These are phyloP conservation scores for Cynocephalus volans DNA, from an alignment of 2,113 vertebrate genomes.

Conservation along the genomic window DNA sequence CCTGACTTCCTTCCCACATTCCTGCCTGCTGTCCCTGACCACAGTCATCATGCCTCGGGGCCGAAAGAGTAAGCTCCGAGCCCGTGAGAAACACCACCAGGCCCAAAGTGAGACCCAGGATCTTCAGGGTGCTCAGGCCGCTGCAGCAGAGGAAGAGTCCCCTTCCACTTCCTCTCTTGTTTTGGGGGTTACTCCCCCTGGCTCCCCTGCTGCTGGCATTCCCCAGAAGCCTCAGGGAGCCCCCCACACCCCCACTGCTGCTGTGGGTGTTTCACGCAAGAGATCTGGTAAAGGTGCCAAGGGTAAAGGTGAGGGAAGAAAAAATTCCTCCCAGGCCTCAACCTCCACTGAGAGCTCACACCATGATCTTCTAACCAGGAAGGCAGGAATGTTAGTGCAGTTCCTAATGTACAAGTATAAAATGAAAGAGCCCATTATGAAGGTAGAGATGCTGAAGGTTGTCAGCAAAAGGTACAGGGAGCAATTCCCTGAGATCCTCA, in stretches of 20 bases:
- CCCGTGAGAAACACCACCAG: constrained; percentile 3
- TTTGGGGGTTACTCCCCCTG: neutral
- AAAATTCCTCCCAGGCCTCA: neutral
- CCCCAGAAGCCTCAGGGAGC: neutral
- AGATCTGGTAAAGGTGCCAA: neutral
- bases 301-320: neutral
- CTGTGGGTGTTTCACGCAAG: neutral
- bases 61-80: constrained; percentile 61
- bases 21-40: neutral
- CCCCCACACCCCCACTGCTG: neutral
- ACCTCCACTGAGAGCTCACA: rapidly evolving
- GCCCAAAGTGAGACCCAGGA: neutral
- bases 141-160: neutral
- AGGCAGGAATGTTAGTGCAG: neutral
- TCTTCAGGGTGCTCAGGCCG: neutral
- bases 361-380: neutral
- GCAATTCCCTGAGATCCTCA: constrained; percentile 43
- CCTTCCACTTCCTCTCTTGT: neutral
- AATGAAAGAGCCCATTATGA: neutral
- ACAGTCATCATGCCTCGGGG: constrained; percentile 61
- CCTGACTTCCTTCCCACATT: neutral
- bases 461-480: neutral
- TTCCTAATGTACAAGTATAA: neutral
- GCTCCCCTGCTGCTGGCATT: neutral
- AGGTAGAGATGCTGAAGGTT: constrained; percentile 18